phyloP scores from a whole-genome alignment of 2,888 invertebrate species.

The Trichopria drosophilae region DNA sequence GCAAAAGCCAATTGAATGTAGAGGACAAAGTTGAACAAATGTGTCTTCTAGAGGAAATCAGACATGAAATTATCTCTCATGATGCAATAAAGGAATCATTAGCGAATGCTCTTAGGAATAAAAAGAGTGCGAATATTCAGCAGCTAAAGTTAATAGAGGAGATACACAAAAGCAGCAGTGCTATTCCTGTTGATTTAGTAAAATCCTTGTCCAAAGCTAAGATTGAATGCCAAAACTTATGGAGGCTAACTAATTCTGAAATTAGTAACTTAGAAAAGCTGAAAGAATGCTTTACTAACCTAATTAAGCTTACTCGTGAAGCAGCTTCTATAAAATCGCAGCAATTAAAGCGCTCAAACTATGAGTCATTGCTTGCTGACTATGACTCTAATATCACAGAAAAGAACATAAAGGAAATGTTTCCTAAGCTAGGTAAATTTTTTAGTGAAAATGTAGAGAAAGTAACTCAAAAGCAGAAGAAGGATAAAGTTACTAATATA shows the following conservation, averaged over 20 bases:
- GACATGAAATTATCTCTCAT: constrained; percentile 20
- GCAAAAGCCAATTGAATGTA: constrained; percentile 17
- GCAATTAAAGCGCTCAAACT: constrained; percentile 17
- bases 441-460: constrained; percentile 16
- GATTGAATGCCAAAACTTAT: constrained; percentile 15
- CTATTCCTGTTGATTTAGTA: constrained; percentile 19
- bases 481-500: constrained; percentile 19
- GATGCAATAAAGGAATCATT: constrained; percentile 18
- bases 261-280: constrained; percentile 19
- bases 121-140: constrained; percentile 19
- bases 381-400: constrained; percentile 15
- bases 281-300: constrained; percentile 17
- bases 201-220: constrained; percentile 19
- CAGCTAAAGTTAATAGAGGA: constrained; percentile 20
- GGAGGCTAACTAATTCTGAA: constrained; percentile 14
- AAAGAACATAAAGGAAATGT: constrained; percentile 14
- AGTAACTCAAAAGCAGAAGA: constrained; percentile 18
- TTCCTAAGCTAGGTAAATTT: constrained; percentile 17
- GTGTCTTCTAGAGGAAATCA: constrained; percentile 18
- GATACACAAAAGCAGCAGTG: constrained; percentile 18
- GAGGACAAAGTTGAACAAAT: constrained; percentile 19
- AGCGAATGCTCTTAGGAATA: constrained; percentile 17
- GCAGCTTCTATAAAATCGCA: constrained; percentile 19
- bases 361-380: constrained; percentile 18
- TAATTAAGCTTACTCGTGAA: constrained; percentile 15